Conservation (phyloP, 2,113 vertebrate species). For the Cephalopterus ornatus region DNA sequence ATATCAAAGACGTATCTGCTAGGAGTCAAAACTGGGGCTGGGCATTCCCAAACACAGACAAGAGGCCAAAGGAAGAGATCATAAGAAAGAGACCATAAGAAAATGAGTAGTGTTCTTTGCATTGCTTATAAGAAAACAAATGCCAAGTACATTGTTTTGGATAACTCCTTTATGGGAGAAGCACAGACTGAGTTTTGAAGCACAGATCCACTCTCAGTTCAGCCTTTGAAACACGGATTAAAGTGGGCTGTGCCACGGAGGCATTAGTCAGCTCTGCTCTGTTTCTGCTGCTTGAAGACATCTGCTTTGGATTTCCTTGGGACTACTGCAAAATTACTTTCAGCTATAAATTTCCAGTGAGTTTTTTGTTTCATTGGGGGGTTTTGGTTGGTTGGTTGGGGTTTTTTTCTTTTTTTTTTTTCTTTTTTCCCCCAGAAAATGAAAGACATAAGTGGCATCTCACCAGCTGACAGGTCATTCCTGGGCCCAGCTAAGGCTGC, state of each 20-base stretch:
- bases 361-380: neutral
- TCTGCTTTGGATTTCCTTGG: neutral
- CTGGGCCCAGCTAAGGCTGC: neutral
- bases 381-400: neutral
- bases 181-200: neutral
- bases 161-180: neutral
- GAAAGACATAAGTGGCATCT: neutral
- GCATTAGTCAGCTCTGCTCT: neutral
- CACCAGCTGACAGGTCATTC: neutral
- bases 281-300: neutral
- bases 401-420: neutral
- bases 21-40: neutral
- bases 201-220: neutral
- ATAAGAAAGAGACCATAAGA: neutral
- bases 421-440: neutral
- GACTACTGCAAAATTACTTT: neutral
- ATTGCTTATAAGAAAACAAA: neutral
- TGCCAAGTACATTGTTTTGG: neutral
- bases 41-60: neutral
- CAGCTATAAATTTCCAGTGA: neutral
- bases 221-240: neutral
- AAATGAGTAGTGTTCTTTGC: neutral
- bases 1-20: neutral
- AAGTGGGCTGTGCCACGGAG: neutral
- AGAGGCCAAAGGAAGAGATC: neutral